Evolutionary conservation across 2,888 invertebrate species (phyloP), one percentile per base, ranked within the genome.

Genomic region (Nomada ferruginata): DNA sequence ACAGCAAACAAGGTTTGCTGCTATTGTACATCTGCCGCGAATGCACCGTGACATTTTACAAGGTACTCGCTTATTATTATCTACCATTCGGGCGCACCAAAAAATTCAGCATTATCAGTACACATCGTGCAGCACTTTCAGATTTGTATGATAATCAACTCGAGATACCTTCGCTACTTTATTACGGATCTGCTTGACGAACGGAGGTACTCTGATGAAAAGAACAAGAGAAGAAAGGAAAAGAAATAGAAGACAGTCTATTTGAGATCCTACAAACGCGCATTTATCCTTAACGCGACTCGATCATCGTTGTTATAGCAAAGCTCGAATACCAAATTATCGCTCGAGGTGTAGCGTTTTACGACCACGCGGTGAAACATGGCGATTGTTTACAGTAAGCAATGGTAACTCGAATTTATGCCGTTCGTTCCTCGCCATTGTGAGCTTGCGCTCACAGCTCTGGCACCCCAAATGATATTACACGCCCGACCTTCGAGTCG

Each of bases 61-160:
- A 78, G 79, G 76, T 71, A 73, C 60, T 79, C 74, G 26, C 72
- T 64, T 64, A 50, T 50, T 64, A 50, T 50, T 64, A 64, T 18
- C 64, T 72, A 59, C 85, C 87, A 29, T 88, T 79, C 86, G 85
- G 89, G 89, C 88, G 90, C 88, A 91, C 89, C 90, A 90, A 90
- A 91, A 89, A 91, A 91, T 90, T 90, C 91, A 91, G 91, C 90
- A 89, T 87, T 89, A 89, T 91, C 86, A 89, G 91, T 90, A 18
- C 89, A 90, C 87, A 89, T 88, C 84, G 89, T 85, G 68, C 75
- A 44, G 72, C 79, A 82, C 82, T 84, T 85, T 82, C 88, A 75
- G 89, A 91, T 91, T 91, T 91, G 90, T 90, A 91, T 90, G 91
- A 90, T 91, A 91, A 91, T 91, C 91, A 91, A 91, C 90, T 90